These are phyloP conservation scores for Pteruthius melanotis DNA, from an alignment of 2,113 vertebrate genomes.

Conservation along the genomic window DNA sequence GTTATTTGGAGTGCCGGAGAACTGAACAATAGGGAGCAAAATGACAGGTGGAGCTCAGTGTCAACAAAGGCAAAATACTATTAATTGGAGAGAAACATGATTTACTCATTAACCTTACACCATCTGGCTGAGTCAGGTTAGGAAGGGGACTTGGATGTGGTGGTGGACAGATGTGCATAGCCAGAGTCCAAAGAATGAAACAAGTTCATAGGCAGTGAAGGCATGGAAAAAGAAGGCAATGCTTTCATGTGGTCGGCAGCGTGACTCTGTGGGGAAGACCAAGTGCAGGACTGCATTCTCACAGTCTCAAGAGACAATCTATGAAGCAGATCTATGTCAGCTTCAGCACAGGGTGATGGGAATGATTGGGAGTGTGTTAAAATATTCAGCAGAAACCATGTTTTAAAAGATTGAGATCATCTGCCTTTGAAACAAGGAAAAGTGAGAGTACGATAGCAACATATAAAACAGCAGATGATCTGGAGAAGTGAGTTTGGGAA, in stretches of 20 bases:
- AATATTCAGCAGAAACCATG: not conserved
- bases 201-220: not conserved
- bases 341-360: not conserved
- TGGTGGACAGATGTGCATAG: not conserved
- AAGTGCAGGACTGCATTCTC: not conserved
- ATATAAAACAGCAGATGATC: not conserved
- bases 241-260: fast-evolving
- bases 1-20: not conserved
- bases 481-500: not conserved
- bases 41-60: not conserved
- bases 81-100: not conserved
- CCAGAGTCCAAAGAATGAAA: not conserved
- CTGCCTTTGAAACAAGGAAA: conserved; percentile 4
- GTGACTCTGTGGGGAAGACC: not conserved
- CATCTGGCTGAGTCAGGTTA: not conserved
- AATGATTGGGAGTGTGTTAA: not conserved
- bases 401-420: not conserved
- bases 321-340: not conserved
- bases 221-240: not conserved
- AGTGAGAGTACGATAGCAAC: not conserved
- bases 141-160: not conserved
- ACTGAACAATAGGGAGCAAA: not conserved
- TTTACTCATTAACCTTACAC: not conserved
- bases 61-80: not conserved
- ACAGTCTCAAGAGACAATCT: not conserved